These are phyloP conservation scores for Polia nebulosa DNA, from an alignment of 2,888 invertebrate species.

Conservation along the genomic window DNA sequence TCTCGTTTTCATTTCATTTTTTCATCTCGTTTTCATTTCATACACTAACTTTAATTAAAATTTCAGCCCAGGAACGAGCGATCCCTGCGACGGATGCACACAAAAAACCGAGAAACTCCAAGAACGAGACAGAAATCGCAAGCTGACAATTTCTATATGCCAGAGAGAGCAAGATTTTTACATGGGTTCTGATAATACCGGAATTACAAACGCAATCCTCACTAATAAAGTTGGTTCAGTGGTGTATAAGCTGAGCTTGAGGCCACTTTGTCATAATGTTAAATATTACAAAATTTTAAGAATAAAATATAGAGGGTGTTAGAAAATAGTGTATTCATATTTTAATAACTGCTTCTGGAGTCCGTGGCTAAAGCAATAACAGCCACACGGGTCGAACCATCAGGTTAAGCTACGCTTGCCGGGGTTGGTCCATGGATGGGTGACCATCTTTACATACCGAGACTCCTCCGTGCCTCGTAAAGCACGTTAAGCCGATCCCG, in stretches of 20 bases:
- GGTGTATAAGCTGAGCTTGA: not conserved
- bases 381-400: too few relatives aligned
- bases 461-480: too few relatives aligned
- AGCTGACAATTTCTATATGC: conserved; percentile 72
- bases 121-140: conserved; percentile 66
- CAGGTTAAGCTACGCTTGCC: too few relatives aligned
- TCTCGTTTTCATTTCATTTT: too few relatives aligned
- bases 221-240: not conserved
- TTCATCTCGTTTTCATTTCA: too few relatives aligned
- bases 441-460: too few relatives aligned
- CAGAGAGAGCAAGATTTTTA: conserved; percentile 75
- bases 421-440: too few relatives aligned
- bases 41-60: conserved; percentile 16
- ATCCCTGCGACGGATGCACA: conserved; percentile 66
- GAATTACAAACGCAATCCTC: not conserved
- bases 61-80: conserved; percentile 66
- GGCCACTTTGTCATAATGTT: not conserved
- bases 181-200: conserved; percentile 73
- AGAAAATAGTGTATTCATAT: too few relatives aligned
- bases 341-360: too few relatives aligned
- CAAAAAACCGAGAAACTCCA: conserved; percentile 47
- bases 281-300: not conserved
- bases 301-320: too few relatives aligned
- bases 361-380: too few relatives aligned
- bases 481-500: too few relatives aligned